A percentile compares a stretch with the other conserved stretches of the same genome.
Conservation (phyloP, 2,888 invertebrate genomes). For the Atrina japonica region DNA sequence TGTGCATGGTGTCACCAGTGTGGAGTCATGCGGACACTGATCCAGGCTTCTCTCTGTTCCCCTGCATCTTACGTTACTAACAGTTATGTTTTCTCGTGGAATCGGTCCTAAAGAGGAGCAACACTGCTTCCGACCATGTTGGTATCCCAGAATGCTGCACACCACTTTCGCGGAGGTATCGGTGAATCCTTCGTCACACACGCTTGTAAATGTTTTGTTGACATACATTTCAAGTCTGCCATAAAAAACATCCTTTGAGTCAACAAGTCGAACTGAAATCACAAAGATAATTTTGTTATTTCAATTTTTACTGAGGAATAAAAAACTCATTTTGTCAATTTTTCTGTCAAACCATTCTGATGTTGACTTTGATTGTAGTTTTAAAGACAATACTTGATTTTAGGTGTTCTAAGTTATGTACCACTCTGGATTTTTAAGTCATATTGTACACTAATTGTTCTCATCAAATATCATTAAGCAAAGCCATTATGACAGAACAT, state of each 20-base stretch:
- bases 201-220: conserved; percentile 62
- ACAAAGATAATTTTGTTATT: background rate
- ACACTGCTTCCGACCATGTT: conserved; percentile 54
- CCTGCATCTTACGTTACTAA: conserved; percentile 60
- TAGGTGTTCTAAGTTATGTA: too few relatives aligned
- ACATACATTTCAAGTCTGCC: conserved; percentile 65
- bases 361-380: too few relatives aligned
- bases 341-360: too few relatives aligned
- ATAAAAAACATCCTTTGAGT: conserved; percentile 57
- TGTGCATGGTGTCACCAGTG: conserved; percentile 42
- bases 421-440: too few relatives aligned
- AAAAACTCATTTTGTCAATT: too few relatives aligned
- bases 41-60: conserved; percentile 57
- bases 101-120: conserved; percentile 62
- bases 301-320: too few relatives aligned
- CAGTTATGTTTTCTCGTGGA: conserved; percentile 46
- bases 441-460: too few relatives aligned
- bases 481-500: too few relatives aligned
- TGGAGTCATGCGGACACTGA: conserved; percentile 47
- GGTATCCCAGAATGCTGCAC: conserved; percentile 63
- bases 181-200: conserved; percentile 64
- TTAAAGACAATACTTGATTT: too few relatives aligned
- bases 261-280: conserved; percentile 60
- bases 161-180: conserved; percentile 59
- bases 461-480: too few relatives aligned